Base-by-base conservation (phyloP, 2,113 vertebrate genomes). In the Scortum barcoo region DNA sequence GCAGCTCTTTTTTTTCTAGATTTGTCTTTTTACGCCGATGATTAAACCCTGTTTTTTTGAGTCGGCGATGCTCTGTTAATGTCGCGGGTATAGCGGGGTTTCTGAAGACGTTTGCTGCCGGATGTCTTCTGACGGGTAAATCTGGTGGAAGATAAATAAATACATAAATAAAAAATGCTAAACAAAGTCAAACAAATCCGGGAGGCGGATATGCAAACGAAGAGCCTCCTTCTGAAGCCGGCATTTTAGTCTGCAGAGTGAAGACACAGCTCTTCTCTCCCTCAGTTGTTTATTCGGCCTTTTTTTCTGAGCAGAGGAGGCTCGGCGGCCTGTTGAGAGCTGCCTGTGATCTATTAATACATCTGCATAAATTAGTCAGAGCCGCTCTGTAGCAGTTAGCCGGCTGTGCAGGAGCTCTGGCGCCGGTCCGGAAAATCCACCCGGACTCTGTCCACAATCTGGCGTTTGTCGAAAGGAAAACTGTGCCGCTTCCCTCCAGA, bases 271-370 rank as follows among this genome's bases (percentile, higher is more conserved):
- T 70, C 79, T 17, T 36, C 75, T 84, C 76, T 67, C 11, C 50
- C 61, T 86, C 73, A 3, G 0, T 81, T 87, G 68, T 87, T 89
- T 87, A 78, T 89, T 75, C 81, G 80, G 58, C 76, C 83, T 79
- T 83, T 86, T 78, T 73, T 71, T 67, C 28, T 51, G 60, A 67
- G 63, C 36, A 61, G 69, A 71, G 83, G 8, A 48, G 26, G 66
- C 61, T 2, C 40, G 8, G 66, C 73, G 81, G 83, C 80, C 78
- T 76, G 75, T 53, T 26, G 86, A 81, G 87, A 83, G 82, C 87
- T 73, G 86, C 82, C 82, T 85, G 66, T 81, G 87, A 91, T 89
- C 89, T 89, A 91, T 89, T 89, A 91, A 91, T 91, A 91, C 83
- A 84, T 84, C 76, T 87, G 87, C 85, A 91, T 85, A 50, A 78